phyloP scores from a whole-genome alignment of 2,888 invertebrate genomes.

The Callimorpha dominula region DNA sequence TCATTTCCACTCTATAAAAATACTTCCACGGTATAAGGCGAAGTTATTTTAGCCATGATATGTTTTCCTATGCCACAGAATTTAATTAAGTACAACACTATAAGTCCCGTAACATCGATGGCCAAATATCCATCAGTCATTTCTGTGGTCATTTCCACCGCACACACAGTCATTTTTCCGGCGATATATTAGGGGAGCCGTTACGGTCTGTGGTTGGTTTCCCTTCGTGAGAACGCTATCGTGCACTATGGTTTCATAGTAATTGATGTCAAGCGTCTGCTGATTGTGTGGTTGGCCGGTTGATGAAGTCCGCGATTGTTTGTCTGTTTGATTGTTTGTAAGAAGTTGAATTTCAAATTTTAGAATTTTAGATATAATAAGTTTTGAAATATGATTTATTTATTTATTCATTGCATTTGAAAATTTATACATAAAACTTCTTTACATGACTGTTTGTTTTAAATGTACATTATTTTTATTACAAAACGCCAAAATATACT shows the following conservation, averaged over 20 bases:
- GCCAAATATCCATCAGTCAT: slow-evolving; percentile 32
- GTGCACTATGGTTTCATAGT: slow-evolving; percentile 67
- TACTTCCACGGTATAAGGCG: not conserved
- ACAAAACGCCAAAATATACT: too few relatives aligned
- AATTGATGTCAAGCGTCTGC: slow-evolving; percentile 72
- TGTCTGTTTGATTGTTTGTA: slow-evolving; percentile 42
- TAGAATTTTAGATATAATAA: too few relatives aligned
- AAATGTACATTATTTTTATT: too few relatives aligned
- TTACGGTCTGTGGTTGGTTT: slow-evolving; percentile 66
- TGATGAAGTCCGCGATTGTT: slow-evolving; percentile 51
- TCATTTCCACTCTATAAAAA: not conserved
- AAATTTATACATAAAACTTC: too few relatives aligned
- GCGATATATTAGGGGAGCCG: slow-evolving; percentile 56
- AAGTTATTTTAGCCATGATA: not conserved
- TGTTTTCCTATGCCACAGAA: slow-evolving; percentile 12
- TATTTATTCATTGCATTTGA: too few relatives aligned
- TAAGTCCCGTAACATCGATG: slow-evolving; percentile 18
- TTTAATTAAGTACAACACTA: slow-evolving; percentile 10
- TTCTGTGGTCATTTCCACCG: slow-evolving; percentile 45
- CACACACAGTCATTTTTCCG: slow-evolving; percentile 46
- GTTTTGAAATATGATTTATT: too few relatives aligned
- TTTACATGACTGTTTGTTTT: too few relatives aligned
- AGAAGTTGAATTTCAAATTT: not conserved
- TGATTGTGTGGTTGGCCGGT: slow-evolving; percentile 64
- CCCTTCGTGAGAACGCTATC: slow-evolving; percentile 75